These are phyloP conservation scores for Polyploca ridens DNA, from an alignment of 2,888 invertebrate species.

Conservation along the genomic window DNA sequence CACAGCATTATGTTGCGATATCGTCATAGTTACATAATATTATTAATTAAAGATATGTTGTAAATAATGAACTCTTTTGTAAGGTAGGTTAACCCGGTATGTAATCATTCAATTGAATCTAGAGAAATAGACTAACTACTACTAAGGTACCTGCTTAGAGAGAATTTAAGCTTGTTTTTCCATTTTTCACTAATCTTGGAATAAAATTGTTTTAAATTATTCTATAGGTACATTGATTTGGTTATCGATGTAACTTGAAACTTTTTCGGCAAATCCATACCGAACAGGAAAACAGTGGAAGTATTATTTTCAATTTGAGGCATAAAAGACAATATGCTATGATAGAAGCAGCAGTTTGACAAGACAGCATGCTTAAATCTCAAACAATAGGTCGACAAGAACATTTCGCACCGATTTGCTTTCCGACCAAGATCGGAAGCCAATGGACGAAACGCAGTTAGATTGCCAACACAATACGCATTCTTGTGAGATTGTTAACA, in stretches of 20 bases:
- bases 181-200: neutral
- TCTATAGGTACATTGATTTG: neutral
- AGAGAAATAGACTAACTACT: neutral
- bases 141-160: neutral
- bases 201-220: no score
- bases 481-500: conserved; percentile 53
- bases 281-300: no score
- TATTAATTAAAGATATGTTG: conserved; percentile 27
- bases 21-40: neutral
- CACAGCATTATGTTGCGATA: neutral
- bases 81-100: no score
- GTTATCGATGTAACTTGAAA: neutral
- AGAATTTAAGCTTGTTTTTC: neutral
- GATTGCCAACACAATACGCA: conserved; percentile 57
- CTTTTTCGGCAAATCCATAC: neutral
- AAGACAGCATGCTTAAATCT: neutral
- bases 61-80: conserved; percentile 32
- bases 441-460: conserved; percentile 34
- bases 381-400: conserved; percentile 38
- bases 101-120: no score
- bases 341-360: neutral
- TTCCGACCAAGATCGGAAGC: conserved; percentile 54
- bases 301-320: neutral
- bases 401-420: conserved; percentile 38
- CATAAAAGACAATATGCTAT: neutral